Base-by-base conservation (phyloP, 2,888 invertebrate genomes). In the Silvanus unidentatus region DNA sequence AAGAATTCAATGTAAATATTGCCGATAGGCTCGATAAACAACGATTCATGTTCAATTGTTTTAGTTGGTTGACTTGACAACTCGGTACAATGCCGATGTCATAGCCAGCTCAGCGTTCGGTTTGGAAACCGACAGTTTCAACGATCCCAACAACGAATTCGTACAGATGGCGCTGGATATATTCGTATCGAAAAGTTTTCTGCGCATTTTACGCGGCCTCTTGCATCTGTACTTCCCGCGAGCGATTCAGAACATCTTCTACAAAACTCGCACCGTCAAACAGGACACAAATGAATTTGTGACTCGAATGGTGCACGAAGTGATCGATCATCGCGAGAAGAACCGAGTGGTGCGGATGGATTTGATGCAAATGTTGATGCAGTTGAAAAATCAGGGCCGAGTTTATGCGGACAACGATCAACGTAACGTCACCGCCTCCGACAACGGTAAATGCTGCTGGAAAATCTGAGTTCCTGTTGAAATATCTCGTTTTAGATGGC, bases 301-400 rank as follows among this genome's bases (percentile, higher is more conserved):
- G 45, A 50, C 57, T 29, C 52, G 58, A 34, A 50, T 68, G 5
- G 62, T 70, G 1, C 58, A 60, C 14, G 57, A 64, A 11, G 60
- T 69, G 11, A 56, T 70, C 4, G 47, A 57, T 9, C 54, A 60
- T 38, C 53, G 71, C 29, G 60, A 65, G 45, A 43, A 49, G 6
- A 60, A 59, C 27, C 62, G 63, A 35, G 51, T 63, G 10, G 53
- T 57, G 22, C 52, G 66, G 30, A 58, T 59, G 16, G 70, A 70
- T 49, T 66, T 69, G 44, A 53, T 69, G 44, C 63, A 69, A 40
- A 43, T 68, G 13, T 46, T 69, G 48, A 64, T 68, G 44, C 57
- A 64, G 40, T 42, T 67, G 13, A 63, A 59, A 42, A 62, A 64
- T 29, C 45, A 46, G 8, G 52, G 49, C 22, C 49, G 44, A 39